phyloP scores from a whole-genome alignment of 2,113 vertebrate genomes.

The Hemiscyllium ocellatum region DNA sequence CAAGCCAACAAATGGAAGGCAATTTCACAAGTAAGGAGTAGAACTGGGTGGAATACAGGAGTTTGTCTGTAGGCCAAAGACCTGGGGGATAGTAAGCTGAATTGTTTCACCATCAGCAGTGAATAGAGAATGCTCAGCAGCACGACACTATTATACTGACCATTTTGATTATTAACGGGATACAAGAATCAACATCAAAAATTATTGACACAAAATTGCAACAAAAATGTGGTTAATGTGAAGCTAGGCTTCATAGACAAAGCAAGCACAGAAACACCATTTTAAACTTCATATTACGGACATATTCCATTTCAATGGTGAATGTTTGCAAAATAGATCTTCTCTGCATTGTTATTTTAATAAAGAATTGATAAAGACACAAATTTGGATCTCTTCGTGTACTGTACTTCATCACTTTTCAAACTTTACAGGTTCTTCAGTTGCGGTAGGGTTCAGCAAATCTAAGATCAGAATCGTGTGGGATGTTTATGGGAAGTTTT shows the following conservation, averaged over 20 bases:
- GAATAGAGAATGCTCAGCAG: neutral
- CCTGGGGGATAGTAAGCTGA: neutral
- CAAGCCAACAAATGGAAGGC: neutral
- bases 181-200: neutral
- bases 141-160: neutral
- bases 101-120: no score
- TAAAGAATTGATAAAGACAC: neutral
- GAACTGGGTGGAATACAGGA: neutral
- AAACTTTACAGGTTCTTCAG: neutral
- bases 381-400: neutral
- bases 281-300: neutral
- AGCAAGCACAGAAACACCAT: neutral
- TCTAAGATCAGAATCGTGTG: neutral
- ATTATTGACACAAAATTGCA: neutral
- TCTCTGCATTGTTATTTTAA: neutral
- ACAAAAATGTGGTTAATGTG: neutral
- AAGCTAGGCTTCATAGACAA: neutral
- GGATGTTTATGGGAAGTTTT: neutral
- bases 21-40: neutral
- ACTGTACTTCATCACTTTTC: neutral
- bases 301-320: neutral
- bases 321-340: neutral
- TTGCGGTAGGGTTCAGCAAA: neutral
- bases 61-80: neutral
- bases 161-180: neutral